A percentile compares a stretch with the other conserved stretches of the same genome.
Conservation (phyloP, 2,888 invertebrate species). For the Heteromurus nitidus region DNA sequence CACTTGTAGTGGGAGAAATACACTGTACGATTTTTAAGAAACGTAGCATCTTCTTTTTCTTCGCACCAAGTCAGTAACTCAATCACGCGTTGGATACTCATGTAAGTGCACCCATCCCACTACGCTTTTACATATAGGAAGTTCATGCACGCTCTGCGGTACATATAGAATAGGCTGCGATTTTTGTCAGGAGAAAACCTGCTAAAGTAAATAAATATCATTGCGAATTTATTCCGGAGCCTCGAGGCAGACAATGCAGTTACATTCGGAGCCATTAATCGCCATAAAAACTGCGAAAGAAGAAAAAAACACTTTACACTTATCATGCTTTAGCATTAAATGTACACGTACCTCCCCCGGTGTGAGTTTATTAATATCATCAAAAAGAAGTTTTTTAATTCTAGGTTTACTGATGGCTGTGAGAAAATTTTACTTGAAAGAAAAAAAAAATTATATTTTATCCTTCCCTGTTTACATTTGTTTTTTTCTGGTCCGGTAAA, state of each 20-base stretch:
- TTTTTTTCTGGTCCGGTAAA: neutral
- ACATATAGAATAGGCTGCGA: too few species aligned
- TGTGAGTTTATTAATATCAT: constrained; percentile 13
- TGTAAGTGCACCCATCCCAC: neutral
- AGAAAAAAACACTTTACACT: neutral
- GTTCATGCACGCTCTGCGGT: neutral
- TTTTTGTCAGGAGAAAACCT: too few species aligned
- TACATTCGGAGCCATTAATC: neutral
- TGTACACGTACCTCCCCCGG: neutral
- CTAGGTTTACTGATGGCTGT: constrained; percentile 24
- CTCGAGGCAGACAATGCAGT: neutral
- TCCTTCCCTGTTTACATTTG: constrained; percentile 21
- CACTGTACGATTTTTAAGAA: neutral
- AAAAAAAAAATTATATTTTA: constrained; percentile 16
- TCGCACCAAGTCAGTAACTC: constrained; percentile 19
- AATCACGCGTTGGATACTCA: neutral
- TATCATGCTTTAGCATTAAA: neutral
- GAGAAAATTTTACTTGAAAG: constrained; percentile 33
- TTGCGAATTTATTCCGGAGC: neutral
- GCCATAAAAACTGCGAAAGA: neutral
- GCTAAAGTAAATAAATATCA: too few species aligned
- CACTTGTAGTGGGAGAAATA: too few species aligned
- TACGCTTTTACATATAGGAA: constrained; percentile 4
- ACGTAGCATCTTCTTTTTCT: neutral
- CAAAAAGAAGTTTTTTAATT: too few species aligned